These are phyloP conservation scores for Temnothorax nylanderi DNA, from an alignment of 1,140 invertebrate genomes.

Conservation along the genomic window DNA sequence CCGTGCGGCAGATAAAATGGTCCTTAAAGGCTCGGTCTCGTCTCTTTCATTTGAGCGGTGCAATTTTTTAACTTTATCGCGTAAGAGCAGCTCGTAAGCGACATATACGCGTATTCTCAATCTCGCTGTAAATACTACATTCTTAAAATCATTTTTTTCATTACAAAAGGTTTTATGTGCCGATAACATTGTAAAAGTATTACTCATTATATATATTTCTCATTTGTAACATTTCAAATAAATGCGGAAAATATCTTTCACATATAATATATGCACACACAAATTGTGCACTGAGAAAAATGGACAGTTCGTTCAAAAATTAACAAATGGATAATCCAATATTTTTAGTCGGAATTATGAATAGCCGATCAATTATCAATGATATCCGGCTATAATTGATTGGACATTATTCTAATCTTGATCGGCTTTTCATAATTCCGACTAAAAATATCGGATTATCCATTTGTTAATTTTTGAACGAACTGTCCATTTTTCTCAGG, in stretches of 20 bases:
- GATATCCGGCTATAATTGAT: too few species aligned
- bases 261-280: background rate
- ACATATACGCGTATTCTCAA: background rate
- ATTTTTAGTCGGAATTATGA: too few species aligned
- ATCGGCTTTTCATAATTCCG: too few species aligned
- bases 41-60: slow-evolving; percentile 29
- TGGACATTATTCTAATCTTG: too few species aligned
- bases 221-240: background rate
- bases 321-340: too few species aligned
- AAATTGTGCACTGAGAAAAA: too few species aligned
- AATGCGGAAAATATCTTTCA: background rate
- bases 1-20: slow-evolving; percentile 38
- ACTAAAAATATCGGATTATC: too few species aligned
- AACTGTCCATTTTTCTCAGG: too few species aligned
- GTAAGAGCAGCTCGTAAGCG: background rate
- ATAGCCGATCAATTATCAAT: too few species aligned
- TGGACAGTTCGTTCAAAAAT: too few species aligned
- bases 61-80: slow-evolving; percentile 41
- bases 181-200: background rate
- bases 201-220: background rate
- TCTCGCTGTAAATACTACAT: background rate
- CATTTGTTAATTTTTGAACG: too few species aligned
- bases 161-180: background rate
- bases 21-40: slow-evolving; percentile 22
- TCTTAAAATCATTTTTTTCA: background rate